These are phyloP conservation scores for Caenorhabditis tropicalis DNA, from an alignment of 1,140 invertebrate genomes.

Conservation along the genomic window DNA sequence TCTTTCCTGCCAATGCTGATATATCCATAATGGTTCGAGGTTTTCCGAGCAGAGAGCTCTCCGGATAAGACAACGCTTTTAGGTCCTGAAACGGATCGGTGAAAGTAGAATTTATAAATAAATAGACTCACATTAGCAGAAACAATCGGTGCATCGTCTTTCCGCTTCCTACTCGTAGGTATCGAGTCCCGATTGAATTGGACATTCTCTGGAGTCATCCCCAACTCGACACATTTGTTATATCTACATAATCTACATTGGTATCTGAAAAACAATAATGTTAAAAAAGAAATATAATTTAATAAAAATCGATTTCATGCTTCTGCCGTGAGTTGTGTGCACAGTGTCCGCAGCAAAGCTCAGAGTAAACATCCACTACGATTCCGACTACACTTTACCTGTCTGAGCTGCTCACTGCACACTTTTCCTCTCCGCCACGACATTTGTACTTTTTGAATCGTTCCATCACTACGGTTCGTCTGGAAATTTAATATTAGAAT, in stretches of 20 bases:
- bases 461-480: slow-evolving; percentile 16
- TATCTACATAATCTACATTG: slow-evolving; percentile 44
- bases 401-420: slow-evolving; percentile 27
- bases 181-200: slow-evolving; percentile 11
- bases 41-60: not conserved
- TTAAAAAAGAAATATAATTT: too few relatives aligned
- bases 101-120: too few relatives aligned
- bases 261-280: not conserved
- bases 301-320: too few relatives aligned
- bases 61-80: not conserved
- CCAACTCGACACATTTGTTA: slow-evolving; percentile 43
- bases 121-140: not conserved
- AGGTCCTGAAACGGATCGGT: not conserved
- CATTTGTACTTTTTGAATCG: not conserved
- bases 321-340: too few relatives aligned
- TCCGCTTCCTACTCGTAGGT: not conserved
- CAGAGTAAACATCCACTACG: too few relatives aligned
- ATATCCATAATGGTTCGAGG: slow-evolving; percentile 5
- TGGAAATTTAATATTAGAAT: not conserved
- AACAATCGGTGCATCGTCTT: not conserved
- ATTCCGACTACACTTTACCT: not conserved
- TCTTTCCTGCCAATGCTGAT: not conserved
- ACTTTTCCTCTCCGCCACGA: slow-evolving; percentile 18
- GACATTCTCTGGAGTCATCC: slow-evolving; percentile 35
- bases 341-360: too few relatives aligned